Conservation (phyloP, 2,888 invertebrate genomes). For the Eristalis arbustorum region DNA sequence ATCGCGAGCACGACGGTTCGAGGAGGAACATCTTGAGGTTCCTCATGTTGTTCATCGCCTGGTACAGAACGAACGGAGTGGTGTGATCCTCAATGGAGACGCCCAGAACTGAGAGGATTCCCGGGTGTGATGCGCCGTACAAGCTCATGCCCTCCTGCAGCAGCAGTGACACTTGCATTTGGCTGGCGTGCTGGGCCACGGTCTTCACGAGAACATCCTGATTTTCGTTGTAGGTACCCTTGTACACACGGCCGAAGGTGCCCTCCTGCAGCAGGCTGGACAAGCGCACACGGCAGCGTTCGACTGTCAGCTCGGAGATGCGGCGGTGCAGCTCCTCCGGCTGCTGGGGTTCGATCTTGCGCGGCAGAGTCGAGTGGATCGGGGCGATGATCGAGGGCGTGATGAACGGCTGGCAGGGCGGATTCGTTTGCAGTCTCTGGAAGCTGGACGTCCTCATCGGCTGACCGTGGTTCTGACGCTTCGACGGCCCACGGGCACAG, state of each 20-base stretch:
- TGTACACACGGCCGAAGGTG: conserved; percentile 92
- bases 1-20: conserved; percentile 78
- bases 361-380: conserved; percentile 77
- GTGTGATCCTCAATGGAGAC: conserved; percentile 95
- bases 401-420: conserved; percentile 76
- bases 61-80: conserved; percentile 92
- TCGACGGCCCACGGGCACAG: conserved; percentile 78
- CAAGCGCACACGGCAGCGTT: conserved; percentile 88
- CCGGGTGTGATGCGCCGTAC: conserved; percentile 84
- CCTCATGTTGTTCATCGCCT: conserved; percentile 81
- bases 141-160: conserved; percentile 86
- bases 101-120: conserved; percentile 91
- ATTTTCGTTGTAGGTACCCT: conserved; percentile 88
- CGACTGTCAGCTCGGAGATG: conserved; percentile 80
- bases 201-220: conserved; percentile 92
- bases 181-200: conserved; percentile 93
- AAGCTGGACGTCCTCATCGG: conserved; percentile 80
- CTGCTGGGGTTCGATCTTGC: conserved; percentile 77
- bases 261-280: conserved; percentile 91
- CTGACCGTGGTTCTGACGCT: conserved; percentile 78
- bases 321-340: conserved; percentile 79
- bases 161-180: conserved; percentile 92
- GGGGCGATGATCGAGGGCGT: conserved; percentile 78
- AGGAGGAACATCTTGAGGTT: conserved; percentile 80
- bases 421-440: conserved; percentile 78